Conservation (phyloP, 2,113 vertebrate species). For the Pteronura brasiliensis region DNA sequence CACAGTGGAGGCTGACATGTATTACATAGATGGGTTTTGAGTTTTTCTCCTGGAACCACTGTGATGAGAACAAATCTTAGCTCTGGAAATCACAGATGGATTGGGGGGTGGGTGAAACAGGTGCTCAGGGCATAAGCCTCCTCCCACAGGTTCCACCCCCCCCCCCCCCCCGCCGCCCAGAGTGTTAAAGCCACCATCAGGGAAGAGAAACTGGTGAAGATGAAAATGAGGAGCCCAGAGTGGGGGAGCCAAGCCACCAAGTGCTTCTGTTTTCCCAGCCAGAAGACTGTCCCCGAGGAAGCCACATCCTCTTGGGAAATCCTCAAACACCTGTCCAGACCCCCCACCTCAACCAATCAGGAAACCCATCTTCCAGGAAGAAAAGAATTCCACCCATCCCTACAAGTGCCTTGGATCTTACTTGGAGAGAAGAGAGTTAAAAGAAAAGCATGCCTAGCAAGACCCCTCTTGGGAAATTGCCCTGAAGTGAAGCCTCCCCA, state of each 20-base stretch:
- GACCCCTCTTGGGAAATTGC: not conserved
- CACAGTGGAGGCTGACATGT: accelerated
- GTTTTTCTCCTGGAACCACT: not conserved
- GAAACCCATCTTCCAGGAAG: not conserved
- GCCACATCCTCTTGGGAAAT: not conserved
- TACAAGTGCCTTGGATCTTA: not conserved
- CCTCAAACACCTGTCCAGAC: not conserved
- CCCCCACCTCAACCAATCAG: not conserved
- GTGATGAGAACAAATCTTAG: not conserved
- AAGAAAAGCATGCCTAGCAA: not conserved
- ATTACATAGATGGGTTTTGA: accelerated
- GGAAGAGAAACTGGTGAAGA: not conserved
- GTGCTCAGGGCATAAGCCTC: not conserved
- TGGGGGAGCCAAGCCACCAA: not conserved
- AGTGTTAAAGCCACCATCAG: not conserved
- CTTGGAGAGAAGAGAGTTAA: not conserved
- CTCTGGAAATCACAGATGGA: constrained; percentile 5
- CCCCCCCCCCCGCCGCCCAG: not conserved
- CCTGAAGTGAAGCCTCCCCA: not conserved
- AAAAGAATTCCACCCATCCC: not conserved
- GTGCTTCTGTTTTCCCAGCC: not conserved
- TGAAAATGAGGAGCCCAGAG: not conserved
- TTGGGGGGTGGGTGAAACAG: not conserved
- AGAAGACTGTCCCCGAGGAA: not conserved
- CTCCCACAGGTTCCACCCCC: not conserved